A percentile compares a stretch with the other conserved stretches of the same genome.
Evolutionary conservation across 2,113 vertebrate genomes (phyloP).

Genomic region (Sialia sialis): DNA sequence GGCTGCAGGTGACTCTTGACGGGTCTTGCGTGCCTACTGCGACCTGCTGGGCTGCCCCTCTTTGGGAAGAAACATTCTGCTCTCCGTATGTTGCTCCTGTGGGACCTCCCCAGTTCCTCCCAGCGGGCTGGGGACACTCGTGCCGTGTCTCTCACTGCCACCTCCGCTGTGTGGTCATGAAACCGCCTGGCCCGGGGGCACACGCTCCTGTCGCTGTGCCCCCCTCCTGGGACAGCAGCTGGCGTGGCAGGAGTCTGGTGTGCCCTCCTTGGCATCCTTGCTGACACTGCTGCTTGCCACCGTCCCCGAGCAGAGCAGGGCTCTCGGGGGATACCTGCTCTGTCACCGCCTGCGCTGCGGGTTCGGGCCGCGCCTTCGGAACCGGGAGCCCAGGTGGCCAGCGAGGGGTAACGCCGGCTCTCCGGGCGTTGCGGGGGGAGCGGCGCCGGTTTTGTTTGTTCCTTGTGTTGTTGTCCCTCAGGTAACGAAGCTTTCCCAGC

Average conservation of each 20-base stretch:
- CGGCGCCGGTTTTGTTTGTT: background rate
- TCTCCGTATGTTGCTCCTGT: rapidly evolving
- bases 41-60: background rate
- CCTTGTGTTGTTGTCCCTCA: no score
- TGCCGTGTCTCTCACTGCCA: rapidly evolving
- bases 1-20: background rate
- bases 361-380: background rate
- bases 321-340: background rate
- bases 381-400: no score
- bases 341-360: background rate
- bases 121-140: rapidly evolving
- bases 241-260: background rate
- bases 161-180: rapidly evolving
- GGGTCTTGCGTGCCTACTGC: background rate
- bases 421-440: no score
- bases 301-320: rapidly evolving
- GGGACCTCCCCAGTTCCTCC: background rate
- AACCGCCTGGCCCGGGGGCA: background rate
- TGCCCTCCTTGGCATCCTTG: rapidly evolving
- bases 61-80: background rate
- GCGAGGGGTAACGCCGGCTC: no score
- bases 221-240: background rate
- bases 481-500: no score
- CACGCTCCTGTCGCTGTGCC: background rate
- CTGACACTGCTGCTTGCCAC: background rate